Conservation (phyloP, 2,113 vertebrate species). For the Corythoichthys haematopterus region DNA sequence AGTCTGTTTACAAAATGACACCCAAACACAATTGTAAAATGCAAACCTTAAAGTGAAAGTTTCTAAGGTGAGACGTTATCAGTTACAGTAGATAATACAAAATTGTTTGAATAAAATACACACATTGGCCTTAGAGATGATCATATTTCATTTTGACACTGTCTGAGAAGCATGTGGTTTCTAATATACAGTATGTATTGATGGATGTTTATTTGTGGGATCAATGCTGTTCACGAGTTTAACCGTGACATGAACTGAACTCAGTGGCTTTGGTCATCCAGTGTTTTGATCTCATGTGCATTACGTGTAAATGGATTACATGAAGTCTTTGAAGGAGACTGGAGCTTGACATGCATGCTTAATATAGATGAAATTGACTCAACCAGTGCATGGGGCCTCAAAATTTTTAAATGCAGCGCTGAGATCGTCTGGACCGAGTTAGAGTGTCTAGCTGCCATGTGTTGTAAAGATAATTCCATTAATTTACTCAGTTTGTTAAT, state of each 20-base stretch:
- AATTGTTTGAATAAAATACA: too few relatives aligned
- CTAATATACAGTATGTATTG: not conserved
- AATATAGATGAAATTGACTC: slow-evolving; percentile 47
- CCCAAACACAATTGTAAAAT: too few relatives aligned
- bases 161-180: too few relatives aligned
- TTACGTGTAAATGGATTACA: slow-evolving; percentile 53
- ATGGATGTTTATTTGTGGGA: not conserved
- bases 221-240: slow-evolving; percentile 15
- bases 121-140: too few relatives aligned
- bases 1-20: too few relatives aligned
- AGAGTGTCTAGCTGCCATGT: slow-evolving; percentile 32
- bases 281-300: slow-evolving; percentile 47
- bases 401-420: slow-evolving; percentile 31
- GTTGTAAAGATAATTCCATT: slow-evolving; percentile 29
- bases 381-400: slow-evolving; percentile 50
- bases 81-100: too few relatives aligned
- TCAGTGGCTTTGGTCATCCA: slow-evolving; percentile 11
- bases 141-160: too few relatives aligned
- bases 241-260: slow-evolving; percentile 21
- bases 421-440: slow-evolving; percentile 48
- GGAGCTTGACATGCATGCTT: slow-evolving; percentile 42
- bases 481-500: slow-evolving; percentile 39
- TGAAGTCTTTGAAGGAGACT: slow-evolving; percentile 36
- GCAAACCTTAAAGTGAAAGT: too few relatives aligned
- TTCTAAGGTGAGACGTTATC: too few relatives aligned